Conservation (phyloP, 1,140 invertebrate genomes). For the Zaprionus ornatus region DNA sequence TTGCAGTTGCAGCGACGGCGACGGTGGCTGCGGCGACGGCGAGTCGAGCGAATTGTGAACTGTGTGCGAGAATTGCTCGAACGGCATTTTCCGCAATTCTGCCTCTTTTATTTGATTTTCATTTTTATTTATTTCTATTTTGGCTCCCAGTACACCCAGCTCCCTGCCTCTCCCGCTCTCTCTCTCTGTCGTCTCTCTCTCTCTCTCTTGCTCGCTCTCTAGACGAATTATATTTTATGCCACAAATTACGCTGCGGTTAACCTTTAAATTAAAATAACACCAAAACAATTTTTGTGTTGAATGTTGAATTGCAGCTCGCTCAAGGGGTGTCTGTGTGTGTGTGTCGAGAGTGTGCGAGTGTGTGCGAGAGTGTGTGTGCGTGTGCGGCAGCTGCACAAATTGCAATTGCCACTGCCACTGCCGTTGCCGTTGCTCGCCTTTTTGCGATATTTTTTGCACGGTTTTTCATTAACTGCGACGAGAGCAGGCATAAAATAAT, state of each 20-base stretch:
- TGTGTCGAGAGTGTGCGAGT: conserved; percentile 20
- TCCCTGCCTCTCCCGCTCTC: conserved; percentile 7
- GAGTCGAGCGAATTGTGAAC: conserved; percentile 9
- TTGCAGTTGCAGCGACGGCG: conserved; percentile 4
- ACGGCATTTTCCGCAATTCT: conserved; percentile 25
- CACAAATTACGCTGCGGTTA: conserved; percentile 82
- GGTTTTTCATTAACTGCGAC: conserved; percentile 58
- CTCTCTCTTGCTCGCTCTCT: conserved; percentile 35
- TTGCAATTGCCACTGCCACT: conserved; percentile 60
- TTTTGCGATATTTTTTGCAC: conserved; percentile 23
- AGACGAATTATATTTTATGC: conserved; percentile 82
- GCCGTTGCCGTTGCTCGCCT: conserved; percentile 9
- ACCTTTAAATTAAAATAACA: conserved; percentile 83
- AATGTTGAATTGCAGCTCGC: conserved; percentile 56
- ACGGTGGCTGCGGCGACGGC: neutral
- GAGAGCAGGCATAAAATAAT: conserved; percentile 71
- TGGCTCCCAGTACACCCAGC: neutral
- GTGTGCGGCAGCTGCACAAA: conserved; percentile 72
- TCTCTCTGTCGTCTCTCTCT: conserved; percentile 11
- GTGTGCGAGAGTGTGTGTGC: conserved; percentile 13
- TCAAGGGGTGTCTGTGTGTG: conserved; percentile 17
- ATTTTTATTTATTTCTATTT: conserved; percentile 28
- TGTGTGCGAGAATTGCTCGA: conserved; percentile 5
- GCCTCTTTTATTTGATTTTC: conserved; percentile 43
- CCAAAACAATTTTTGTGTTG: conserved; percentile 78